A percentile compares a stretch with the other conserved stretches of the same genome.
These are phyloP conservation scores for Chlorodrepanis virens DNA, from an alignment of 2,113 vertebrate species.

Conservation along the genomic window DNA sequence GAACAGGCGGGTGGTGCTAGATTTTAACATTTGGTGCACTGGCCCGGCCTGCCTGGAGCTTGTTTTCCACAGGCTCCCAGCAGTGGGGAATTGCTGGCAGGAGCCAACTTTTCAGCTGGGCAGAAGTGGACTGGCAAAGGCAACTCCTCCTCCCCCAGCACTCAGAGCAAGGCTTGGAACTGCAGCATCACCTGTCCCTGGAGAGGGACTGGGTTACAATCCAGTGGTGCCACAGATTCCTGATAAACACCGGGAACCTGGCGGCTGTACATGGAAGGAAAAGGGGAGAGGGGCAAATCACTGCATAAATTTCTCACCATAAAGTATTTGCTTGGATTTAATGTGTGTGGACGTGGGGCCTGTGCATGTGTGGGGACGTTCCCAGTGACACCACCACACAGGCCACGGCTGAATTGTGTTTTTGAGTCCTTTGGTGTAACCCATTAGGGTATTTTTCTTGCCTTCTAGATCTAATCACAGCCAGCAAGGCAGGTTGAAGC, in stretches of 20 bases:
- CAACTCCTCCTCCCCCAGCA: neutral
- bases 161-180: neutral
- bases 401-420: neutral
- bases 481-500: constrained; percentile 23
- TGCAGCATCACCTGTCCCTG: rapidly evolving
- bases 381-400: neutral
- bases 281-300: rapidly evolving
- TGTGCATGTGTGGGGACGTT: rapidly evolving
- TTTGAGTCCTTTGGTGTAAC: neutral
- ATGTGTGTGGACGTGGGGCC: rapidly evolving
- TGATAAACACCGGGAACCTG: neutral
- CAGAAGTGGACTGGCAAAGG: neutral
- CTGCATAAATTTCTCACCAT: neutral
- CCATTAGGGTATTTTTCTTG: constrained; percentile 24
- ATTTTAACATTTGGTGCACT: neutral
- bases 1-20: neutral
- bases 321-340: neutral
- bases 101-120: neutral
- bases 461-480: constrained; percentile 15
- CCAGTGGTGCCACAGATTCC: rapidly evolving
- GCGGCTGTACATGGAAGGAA: rapidly evolving
- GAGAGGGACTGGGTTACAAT: rapidly evolving
- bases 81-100: neutral
- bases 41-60: neutral
- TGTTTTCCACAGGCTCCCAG: neutral